These are phyloP conservation scores for Nesoenas mayeri DNA, from an alignment of 2,113 vertebrate species.

Conservation along the genomic window DNA sequence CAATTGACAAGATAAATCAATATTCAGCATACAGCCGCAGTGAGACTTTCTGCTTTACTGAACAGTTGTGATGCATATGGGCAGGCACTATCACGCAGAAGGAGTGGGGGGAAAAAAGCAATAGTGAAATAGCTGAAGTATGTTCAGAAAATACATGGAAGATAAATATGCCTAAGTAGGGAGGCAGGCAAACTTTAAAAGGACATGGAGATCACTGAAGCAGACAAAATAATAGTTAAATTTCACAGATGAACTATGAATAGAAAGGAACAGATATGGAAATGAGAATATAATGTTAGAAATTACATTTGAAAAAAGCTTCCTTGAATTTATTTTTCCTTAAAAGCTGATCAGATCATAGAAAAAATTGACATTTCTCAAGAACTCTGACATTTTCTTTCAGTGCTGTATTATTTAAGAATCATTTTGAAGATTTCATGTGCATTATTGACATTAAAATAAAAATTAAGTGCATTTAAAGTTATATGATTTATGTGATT, in stretches of 20 bases:
- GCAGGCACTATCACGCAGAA: not conserved
- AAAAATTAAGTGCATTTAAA: not conserved
- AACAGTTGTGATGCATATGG: not conserved
- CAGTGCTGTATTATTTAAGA: not conserved
- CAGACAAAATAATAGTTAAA: not conserved
- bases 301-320: not conserved
- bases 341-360: not conserved
- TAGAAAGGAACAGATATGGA: not conserved
- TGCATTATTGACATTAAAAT: not conserved
- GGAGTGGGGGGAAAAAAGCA: not conserved
- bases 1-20: not conserved
- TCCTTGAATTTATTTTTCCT: not conserved
- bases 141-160: not conserved
- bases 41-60: not conserved
- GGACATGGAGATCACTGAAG: not conserved
- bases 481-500: not conserved
- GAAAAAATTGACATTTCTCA: not conserved
- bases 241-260: not conserved
- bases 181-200: not conserved
- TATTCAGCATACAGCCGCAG: not conserved
- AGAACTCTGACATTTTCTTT: not conserved
- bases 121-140: not conserved
- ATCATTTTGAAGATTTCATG: not conserved
- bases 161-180: not conserved
- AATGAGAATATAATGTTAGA: not conserved